A percentile compares a stretch with the other conserved stretches of the same genome.
These are phyloP conservation scores for Aphaenogaster ashmeadi DNA, from an alignment of 1,140 invertebrate genomes.

Conservation along the genomic window DNA sequence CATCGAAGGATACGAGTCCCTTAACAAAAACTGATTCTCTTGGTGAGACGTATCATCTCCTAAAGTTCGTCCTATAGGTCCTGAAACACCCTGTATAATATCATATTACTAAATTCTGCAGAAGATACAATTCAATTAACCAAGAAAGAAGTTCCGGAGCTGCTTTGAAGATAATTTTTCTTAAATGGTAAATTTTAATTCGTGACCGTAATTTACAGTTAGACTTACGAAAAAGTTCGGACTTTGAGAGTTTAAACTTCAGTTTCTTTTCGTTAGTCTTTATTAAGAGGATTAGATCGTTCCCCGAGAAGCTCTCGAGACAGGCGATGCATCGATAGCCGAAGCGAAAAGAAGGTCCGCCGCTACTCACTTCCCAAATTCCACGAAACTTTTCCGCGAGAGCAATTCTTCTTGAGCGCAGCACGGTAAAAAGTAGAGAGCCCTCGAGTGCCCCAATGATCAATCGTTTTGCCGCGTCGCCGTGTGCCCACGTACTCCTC, in stretches of 20 bases:
- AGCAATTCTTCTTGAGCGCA: slow-evolving; percentile 60
- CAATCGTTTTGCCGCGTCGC: slow-evolving; percentile 44
- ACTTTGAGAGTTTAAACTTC: slow-evolving; percentile 39
- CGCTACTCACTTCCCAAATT: slow-evolving; percentile 58
- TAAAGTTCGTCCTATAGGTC: too few relatives aligned
- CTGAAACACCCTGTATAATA: too few relatives aligned
- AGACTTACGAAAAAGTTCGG: background rate
- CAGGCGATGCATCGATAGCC: slow-evolving; percentile 54
- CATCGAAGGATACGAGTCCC: too few relatives aligned
- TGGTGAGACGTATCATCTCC: too few relatives aligned
- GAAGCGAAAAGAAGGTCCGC: slow-evolving; percentile 28
- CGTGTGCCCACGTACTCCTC: slow-evolving; percentile 37
- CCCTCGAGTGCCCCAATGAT: slow-evolving; percentile 39
- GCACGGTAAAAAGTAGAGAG: slow-evolving; percentile 38
- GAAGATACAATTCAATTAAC: background rate
- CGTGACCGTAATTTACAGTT: slow-evolving; percentile 24
- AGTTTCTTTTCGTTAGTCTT: slow-evolving; percentile 54
- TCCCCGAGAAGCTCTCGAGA: slow-evolving; percentile 20
- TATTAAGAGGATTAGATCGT: slow-evolving; percentile 59
- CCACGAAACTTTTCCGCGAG: slow-evolving; percentile 47
- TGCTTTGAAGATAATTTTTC: background rate
- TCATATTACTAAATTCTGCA: background rate
- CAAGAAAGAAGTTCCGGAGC: background rate
- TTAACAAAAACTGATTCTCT: too few relatives aligned
- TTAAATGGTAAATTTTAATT: slow-evolving; percentile 29